Base-by-base conservation (phyloP, 2,888 invertebrate species). In the Stenoptilia bipunctidactyla region DNA sequence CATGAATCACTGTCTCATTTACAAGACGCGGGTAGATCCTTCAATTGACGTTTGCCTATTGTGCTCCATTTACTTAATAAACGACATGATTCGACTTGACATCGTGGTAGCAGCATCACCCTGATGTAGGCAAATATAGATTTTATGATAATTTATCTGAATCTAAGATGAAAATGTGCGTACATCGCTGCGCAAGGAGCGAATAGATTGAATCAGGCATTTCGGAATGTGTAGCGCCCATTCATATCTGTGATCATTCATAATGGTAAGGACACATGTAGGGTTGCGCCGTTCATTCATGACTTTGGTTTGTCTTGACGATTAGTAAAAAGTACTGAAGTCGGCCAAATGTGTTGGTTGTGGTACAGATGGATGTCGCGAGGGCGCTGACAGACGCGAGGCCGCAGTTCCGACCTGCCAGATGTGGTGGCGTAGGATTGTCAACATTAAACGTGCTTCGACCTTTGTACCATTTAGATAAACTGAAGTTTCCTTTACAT, bases 261-360 rank as follows among this genome's bases (percentile, higher is more conserved):
- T 62, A 57, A 56, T 42, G 46, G 9, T 33, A 58, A 66, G 66
- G 66, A 65, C 64, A 61, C 56, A 20, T 20, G 20, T 20, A 20
- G 20, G 20, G 53, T 53, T 53, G 63, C 66, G 59, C 48, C 57
- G 53, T 49, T 58, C 71, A 71, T 72, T 70, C 68, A 70, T 61
- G 54, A 59, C 46, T 55, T 50, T 40, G 51, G 49, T 55, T n/a
- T n/a, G n/a, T n/a, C n/a, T n/a, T n/a, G n/a, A n/a, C n/a, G n/a
- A n/a, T n/a, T n/a, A n/a, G n/a, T 63, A 66, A 42, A 69, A 68
- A 62, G 64, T 49, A 38, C 61, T 50, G 48, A n/a, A n/a, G n/a
- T n/a, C n/a, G 47, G 47, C 57, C 61, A 66, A 68, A 70, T 71
- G 66, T 66, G 65, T 55, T 51, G 56, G 52, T 56, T 53, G n/a